Base-by-base conservation (phyloP, 2,113 vertebrate species). In the Oryzias woworae region DNA sequence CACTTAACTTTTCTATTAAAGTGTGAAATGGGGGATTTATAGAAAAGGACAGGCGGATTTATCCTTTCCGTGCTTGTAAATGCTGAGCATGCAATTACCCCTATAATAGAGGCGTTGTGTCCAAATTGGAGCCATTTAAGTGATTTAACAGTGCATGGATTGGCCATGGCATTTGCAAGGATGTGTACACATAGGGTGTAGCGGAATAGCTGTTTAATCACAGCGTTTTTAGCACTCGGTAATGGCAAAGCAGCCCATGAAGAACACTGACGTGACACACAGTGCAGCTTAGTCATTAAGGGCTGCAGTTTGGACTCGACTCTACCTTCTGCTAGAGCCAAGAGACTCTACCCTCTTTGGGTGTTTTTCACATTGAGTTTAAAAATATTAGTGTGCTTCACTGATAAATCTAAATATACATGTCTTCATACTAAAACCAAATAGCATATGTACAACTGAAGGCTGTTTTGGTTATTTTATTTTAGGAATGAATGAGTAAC, bases 71-170 rank as follows among this genome's bases (percentile, higher is more conserved):
- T 91, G 90, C 90, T 92, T 92, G 90, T 92, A 92, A 92, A 92
- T 92, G 91, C 91, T 93, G 90, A 92, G 90, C 90, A 87, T 90
- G 91, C 91, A 92, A 92, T 92, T 91, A 92, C 89, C 90, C 90
- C 87, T 91, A 90, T 92, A 93, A 92, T 92, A 87, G 90, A 90
- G 83, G 78, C 78, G 90, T 93, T 92, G 91, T 92, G 90, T 92
- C 91, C 89, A 92, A 92, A 92, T 92, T 92, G 91, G 88, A 88
- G 85, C 90, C 89, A 92, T 93, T 93, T 92, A 90, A 92, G 90
- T 93, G 92, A 93, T 92, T 93, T 92, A 93, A 92, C 89, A 87
- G 90, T 86, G 87, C 80, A 60, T 89, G 89, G 91, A 92, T 92
- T 91, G 90, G 89, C 77, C 80, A 78, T 93, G 92, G 90, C 91